These are phyloP conservation scores for Etheostoma cragini DNA, from an alignment of 2,113 vertebrate genomes.

Conservation along the genomic window DNA sequence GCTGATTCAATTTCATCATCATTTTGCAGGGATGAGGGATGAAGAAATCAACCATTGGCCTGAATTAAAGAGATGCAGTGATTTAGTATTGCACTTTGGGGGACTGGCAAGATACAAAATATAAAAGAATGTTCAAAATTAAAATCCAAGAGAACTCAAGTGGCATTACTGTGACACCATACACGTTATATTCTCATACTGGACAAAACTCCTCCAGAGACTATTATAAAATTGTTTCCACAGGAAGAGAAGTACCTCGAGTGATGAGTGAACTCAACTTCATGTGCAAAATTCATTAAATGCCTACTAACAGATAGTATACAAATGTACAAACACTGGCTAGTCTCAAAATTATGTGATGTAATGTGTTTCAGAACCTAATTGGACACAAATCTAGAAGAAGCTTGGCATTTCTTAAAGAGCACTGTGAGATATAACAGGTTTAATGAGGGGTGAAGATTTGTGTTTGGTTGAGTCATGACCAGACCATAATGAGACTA, in stretches of 20 bases:
- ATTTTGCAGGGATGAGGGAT: not conserved
- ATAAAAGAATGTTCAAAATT: not conserved
- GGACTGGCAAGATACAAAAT: no score
- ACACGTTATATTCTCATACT: not conserved
- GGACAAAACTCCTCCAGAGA: not conserved
- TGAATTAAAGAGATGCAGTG: not conserved
- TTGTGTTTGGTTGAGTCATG: not conserved
- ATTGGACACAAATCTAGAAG: not conserved
- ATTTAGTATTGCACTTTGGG: not conserved
- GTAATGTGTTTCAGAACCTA: not conserved
- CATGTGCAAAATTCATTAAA: not conserved
- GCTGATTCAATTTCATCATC: not conserved
- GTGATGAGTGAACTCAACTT: not conserved
- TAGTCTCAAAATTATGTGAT: not conserved
- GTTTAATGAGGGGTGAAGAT: not conserved
- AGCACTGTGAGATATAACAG: not conserved
- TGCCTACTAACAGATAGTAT: not conserved
- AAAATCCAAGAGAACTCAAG: not conserved
- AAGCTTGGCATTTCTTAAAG: conserved; percentile 2
- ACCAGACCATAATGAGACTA: not conserved
- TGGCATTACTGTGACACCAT: not conserved
- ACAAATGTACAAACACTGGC: not conserved
- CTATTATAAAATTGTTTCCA: no score
- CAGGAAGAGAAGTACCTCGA: not conserved
- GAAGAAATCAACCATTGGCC: not conserved